Evolutionary conservation across 1,140 invertebrate genomes (phyloP), one percentile per base, ranked within the genome.

Genomic region (Aphelinus certus): DNA sequence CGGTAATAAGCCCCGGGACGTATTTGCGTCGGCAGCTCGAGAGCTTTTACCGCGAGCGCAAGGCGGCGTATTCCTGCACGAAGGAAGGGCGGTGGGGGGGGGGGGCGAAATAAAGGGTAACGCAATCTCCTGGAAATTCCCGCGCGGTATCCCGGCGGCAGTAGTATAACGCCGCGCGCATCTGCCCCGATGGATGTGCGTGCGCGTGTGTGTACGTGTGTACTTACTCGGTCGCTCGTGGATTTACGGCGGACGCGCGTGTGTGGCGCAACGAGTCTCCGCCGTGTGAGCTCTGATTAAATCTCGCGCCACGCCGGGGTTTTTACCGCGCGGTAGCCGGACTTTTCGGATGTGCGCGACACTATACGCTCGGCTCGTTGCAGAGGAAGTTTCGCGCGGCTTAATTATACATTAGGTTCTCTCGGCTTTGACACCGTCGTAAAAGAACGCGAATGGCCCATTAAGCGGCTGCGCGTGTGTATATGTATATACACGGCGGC

Each of bases 201-300:
- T 26, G 26, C 26, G 26, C 26, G 26, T 26, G 26, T 26, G 26
- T 26, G 26, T 26, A 26, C 0, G 26, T 26, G 26, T 26, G 26
- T 26, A 26, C 26, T 26, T 26, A 26, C 26, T 26, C 26, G 26
- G 26, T 26, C 26, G 26, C 26, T 26, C 26, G 26, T 26, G 0
- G 26, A 26, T 26, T 26, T 26, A 26, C 26, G n/a, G n/a, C 53
- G 51, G 57, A 62, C 49, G 26, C 58, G 70, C 70, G 48, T 61
- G 53, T 64, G 48, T 55, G 45, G 26, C n/a, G 51, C 43, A n/a
- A n/a, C n/a, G 26, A 26, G 26, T 26, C 26, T 26, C 26, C 5
- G 70, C 7, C 48, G 43, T 10, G 55, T 46, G 46, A 49, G 55
- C 46, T 66, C 66, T 66, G 63, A 73, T 73, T 73, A 73, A 66